These are phyloP conservation scores for Piscicola geometra DNA, from an alignment of 2,888 invertebrate genomes.

Conservation along the genomic window DNA sequence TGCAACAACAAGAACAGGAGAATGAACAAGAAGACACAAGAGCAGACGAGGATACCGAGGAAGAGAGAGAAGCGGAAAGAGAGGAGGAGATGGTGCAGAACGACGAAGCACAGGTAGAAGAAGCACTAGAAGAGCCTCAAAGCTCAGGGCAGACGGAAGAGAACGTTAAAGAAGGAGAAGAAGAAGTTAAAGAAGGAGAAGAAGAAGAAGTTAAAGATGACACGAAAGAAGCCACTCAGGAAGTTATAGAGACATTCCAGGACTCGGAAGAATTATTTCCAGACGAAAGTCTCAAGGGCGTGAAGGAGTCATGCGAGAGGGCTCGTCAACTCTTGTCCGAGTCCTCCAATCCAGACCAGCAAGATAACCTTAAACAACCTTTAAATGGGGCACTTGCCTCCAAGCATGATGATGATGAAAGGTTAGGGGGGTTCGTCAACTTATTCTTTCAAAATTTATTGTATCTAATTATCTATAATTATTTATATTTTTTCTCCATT, in stretches of 20 bases:
- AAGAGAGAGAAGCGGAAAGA: background rate
- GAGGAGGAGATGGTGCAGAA: background rate
- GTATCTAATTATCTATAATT: no score
- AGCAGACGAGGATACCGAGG: background rate
- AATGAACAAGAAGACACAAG: background rate
- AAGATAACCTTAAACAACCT: background rate
- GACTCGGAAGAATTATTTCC: slow-evolving; percentile 10
- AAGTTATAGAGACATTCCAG: background rate
- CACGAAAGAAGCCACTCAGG: slow-evolving; percentile 23
- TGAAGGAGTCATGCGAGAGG: background rate
- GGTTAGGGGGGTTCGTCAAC: slow-evolving; percentile 32
- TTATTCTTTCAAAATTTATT: slow-evolving; percentile 3
- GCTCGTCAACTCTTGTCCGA: background rate
- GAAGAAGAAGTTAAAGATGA: slow-evolving; percentile 22
- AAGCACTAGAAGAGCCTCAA: no score
- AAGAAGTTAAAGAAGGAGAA: background rate
- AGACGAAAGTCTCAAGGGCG: background rate
- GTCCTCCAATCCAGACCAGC: background rate
- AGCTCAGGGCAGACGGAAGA: background rate
- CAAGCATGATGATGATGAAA: slow-evolving; percentile 44
- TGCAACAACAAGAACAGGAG: no score
- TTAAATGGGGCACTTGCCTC: slow-evolving; percentile 36
- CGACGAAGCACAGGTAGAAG: background rate
- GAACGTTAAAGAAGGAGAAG: background rate
- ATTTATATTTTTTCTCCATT: background rate